Percentiles rank a stretch among this genome's conserved stretches.
Evolutionary conservation across 1,140 invertebrate species (phyloP).

Genomic region (Diorhabda carinulata): DNA sequence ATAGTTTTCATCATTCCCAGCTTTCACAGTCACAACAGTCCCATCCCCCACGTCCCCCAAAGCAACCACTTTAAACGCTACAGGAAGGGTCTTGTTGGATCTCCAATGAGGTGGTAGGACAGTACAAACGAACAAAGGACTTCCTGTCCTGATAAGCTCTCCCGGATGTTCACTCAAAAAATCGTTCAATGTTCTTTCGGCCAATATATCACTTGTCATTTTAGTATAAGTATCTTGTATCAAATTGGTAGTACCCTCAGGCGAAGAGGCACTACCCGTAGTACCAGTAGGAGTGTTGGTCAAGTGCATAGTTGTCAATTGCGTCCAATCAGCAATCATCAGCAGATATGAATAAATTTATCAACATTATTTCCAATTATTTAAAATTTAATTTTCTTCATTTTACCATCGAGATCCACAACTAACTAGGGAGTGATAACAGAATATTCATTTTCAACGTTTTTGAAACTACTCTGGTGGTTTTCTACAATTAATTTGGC

Average conservation of each 20-base stretch:
- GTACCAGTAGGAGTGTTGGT: conserved; percentile 40
- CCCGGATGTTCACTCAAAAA: conserved; percentile 88
- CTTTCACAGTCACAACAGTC: conserved; percentile 90
- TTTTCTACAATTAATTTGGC: no score
- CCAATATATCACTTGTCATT: conserved; percentile 83
- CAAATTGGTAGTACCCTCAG: conserved; percentile 52
- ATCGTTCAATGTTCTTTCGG: conserved; percentile 81
- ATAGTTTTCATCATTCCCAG: conserved; percentile 97
- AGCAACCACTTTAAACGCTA: conserved; percentile 90
- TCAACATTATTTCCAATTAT: no score
- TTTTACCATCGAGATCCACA: no score
- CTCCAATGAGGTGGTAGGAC: conserved; percentile 91
- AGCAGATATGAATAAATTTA: neutral
- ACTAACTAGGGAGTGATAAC: no score
- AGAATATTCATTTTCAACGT: no score
- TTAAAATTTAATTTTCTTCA: no score
- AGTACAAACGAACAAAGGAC: conserved; percentile 88
- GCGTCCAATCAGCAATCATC: conserved; percentile 34
- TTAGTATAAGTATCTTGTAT: conserved; percentile 82
- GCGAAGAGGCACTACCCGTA: conserved; percentile 53
- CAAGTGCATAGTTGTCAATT: conserved; percentile 53
- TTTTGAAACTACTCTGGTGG: no score
- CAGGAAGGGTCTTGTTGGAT: conserved; percentile 95
- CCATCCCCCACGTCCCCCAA: conserved; percentile 91
- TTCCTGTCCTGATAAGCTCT: conserved; percentile 89